A percentile compares a stretch with the other conserved stretches of the same genome.
phyloP scores from a whole-genome alignment of 37 sponge, comb jelly and placozoan genomes.

The Cliona cf. orientalis region DNA sequence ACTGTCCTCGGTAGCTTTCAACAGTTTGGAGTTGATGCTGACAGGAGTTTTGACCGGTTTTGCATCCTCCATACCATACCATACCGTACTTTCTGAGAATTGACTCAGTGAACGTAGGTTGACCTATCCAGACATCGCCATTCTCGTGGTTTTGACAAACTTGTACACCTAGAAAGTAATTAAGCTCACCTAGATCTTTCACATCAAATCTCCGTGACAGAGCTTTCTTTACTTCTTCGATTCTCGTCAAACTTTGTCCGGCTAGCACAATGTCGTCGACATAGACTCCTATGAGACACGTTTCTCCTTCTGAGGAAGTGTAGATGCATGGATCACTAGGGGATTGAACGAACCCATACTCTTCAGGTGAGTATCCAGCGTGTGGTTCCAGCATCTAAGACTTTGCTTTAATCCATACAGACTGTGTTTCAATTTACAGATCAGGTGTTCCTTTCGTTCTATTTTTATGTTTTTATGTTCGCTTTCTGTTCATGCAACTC shows the following conservation, averaged over 20 bases:
- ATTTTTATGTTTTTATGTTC: too few relatives aligned
- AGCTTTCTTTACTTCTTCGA: conserved; percentile 47
- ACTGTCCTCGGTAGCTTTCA: conserved; percentile 41
- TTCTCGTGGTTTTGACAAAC: conserved; percentile 33
- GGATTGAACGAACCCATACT: conserved; percentile 54
- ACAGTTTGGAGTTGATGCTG: conserved; percentile 20
- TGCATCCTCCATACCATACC: conserved; percentile 53
- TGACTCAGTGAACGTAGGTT: conserved; percentile 55
- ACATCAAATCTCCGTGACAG: conserved; percentile 32
- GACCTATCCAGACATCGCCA: conserved; percentile 62
- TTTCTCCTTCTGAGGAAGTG: conserved; percentile 16
- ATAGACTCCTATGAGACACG: conserved; percentile 44
- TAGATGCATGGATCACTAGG: conserved; percentile 70
- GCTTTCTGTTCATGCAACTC: too few relatives aligned
- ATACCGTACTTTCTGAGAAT: conserved; percentile 64
- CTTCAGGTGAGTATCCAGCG: conserved; percentile 51
- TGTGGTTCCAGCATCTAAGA: conserved; percentile 58
- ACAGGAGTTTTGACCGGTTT: conserved; percentile 46
- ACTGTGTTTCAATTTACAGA: conserved; percentile 48
- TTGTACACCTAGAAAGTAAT: conserved; percentile 64
- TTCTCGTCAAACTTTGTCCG: conserved; percentile 11
- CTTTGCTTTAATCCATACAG: conserved; percentile 66
- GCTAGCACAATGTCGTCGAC: conserved; percentile 61
- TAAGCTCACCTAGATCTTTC: conserved; percentile 34
- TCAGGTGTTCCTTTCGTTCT: too few relatives aligned